Conservation (phyloP, 1,140 invertebrate genomes). For the Lamellibrachia luymesi region DNA sequence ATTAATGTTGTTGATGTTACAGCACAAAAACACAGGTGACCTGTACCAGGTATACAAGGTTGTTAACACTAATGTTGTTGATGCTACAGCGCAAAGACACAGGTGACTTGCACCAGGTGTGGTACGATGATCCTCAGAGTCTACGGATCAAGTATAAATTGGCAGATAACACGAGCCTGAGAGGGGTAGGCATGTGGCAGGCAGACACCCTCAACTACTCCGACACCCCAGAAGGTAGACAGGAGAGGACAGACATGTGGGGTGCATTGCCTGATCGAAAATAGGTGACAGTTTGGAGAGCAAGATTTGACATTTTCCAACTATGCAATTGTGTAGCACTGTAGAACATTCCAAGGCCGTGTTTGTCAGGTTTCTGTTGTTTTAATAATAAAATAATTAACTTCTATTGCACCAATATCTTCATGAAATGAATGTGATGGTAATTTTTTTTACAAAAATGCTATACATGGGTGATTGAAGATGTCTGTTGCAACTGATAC, state of each 20-base stretch:
- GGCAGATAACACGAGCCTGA: constrained; percentile 38
- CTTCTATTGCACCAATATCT: background rate
- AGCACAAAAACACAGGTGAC: background rate
- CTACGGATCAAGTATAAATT: constrained; percentile 44
- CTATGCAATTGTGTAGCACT: background rate
- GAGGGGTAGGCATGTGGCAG: constrained; percentile 58
- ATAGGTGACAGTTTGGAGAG: background rate
- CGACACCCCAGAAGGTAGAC: constrained; percentile 30
- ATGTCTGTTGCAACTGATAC: background rate
- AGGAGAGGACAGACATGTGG: constrained; percentile 41
- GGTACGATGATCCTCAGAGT: constrained; percentile 52
- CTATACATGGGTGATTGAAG: background rate
- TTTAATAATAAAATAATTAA: background rate
- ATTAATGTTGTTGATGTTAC: background rate
- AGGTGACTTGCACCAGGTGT: constrained; percentile 42
- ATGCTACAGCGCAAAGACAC: background rate
- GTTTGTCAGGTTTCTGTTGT: background rate
- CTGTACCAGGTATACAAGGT: constrained; percentile 17
- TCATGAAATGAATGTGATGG: background rate
- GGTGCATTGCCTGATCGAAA: constrained; percentile 33
- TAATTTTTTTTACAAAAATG: background rate
- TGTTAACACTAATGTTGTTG: background rate
- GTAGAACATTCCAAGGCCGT: background rate
- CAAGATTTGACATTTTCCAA: background rate
- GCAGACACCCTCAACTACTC: constrained; percentile 50